Base-by-base conservation (phyloP, 2,113 vertebrate genomes). In the Paradisaea rubra region DNA sequence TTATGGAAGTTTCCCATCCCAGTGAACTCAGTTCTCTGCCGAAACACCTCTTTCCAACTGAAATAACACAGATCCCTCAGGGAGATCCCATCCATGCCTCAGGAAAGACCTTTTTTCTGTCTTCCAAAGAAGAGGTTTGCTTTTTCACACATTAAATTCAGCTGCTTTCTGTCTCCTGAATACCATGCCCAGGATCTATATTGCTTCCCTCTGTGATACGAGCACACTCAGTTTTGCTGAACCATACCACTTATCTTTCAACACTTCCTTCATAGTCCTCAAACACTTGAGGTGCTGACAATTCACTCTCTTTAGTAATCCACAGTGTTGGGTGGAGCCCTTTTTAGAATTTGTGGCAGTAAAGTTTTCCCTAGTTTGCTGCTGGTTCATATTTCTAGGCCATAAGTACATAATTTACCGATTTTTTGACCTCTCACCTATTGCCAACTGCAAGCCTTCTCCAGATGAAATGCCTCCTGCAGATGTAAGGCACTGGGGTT, bases 41-140 rank as follows among this genome's bases (percentile, higher is more conserved):
- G 37, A 79, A 37, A 81, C 1, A 2, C 5, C 13, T 64, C 41
- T 72, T 92, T 72, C 59, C 50, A 70, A 28, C 33, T 31, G 53
- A 80, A 22, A 37, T 52, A 37, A 69, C 8, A 15, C 37, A 22
- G 27, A 17, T 86, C 17, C 28, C 22, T 76, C 8, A 5, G 31
- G 19, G 25, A 74, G 5, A 52, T 41, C 9, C 13, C 63, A 16
- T 35, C 30, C 0, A 0, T 52, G 41, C 13, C 21, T 21, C 39
- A 44, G 35, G 23, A 85, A 91, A 85, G 23, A 23, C 5, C 2
- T 21, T 16, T 60, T 35, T 53, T 61, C 44, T 65, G 6, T 56
- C 41, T 69, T 71, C 50, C n/a, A 61, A 76, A 65, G 14, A 52
- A 76, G 52, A 17, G 7, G 2, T 23, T 82, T 90, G 1, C 9